Percentiles rank a stretch among this genome's conserved stretches.
Evolutionary conservation across 2,113 vertebrate species (phyloP).

Genomic region (Atrichornis clamosus): DNA sequence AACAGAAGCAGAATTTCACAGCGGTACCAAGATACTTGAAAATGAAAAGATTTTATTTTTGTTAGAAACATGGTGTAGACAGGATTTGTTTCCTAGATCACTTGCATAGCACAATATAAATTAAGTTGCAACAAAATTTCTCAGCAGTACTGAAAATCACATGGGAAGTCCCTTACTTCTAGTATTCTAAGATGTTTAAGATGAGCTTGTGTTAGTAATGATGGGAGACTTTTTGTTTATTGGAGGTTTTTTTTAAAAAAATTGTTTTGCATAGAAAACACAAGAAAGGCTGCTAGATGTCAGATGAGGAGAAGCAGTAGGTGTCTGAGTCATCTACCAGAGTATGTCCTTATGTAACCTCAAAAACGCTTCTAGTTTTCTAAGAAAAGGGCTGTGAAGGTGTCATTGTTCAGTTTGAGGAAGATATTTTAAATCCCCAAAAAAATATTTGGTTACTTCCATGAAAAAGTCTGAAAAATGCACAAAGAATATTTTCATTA

Average conservation of each 20-base stretch:
- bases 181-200: not conserved
- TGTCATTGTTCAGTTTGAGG: not conserved
- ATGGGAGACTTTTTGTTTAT: not conserved
- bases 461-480: not conserved
- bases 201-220: not conserved
- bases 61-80: not conserved
- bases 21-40: not conserved
- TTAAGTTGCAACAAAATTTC: not conserved
- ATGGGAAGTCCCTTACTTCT: not conserved
- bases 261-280: not conserved
- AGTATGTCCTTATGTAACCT: not conserved
- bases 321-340: slow-evolving; percentile 9
- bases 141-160: not conserved
- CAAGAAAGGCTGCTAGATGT: not conserved
- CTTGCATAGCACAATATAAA: not conserved
- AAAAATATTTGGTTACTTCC: not conserved
- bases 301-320: slow-evolving; percentile 19
- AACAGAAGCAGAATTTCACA: not conserved
- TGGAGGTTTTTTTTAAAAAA: not conserved
- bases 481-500: not conserved
- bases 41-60: not conserved
- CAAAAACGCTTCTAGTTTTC: not conserved
- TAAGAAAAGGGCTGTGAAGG: not conserved
- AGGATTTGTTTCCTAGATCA: not conserved
- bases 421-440: not conserved